Conservation (phyloP, 2,113 vertebrate species). For the Cebus imitator region DNA sequence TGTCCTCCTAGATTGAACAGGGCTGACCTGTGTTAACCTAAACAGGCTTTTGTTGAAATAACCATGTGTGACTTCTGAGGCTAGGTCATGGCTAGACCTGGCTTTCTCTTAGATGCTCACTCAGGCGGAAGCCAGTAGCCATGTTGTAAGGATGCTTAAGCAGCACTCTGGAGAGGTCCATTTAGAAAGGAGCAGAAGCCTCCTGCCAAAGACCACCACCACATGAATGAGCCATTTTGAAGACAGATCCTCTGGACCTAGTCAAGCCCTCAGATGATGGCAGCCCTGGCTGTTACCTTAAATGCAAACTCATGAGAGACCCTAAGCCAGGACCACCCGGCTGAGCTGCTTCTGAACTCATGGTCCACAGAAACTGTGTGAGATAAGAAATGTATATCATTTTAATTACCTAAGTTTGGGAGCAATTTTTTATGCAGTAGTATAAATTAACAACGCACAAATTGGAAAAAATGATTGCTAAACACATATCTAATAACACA, state of each 20-base stretch:
- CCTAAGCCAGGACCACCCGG: neutral
- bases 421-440: neutral
- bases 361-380: neutral
- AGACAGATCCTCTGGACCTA: neutral
- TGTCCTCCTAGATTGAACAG: rapidly evolving
- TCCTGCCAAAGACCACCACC: neutral
- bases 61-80: neutral
- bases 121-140: neutral
- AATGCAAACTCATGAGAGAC: neutral
- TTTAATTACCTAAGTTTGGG: constrained; percentile 11
- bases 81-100: too few relatives aligned
- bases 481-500: neutral
- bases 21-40: too few relatives aligned
- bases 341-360: neutral
- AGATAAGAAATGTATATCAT: neutral
- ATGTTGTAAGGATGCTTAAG: too few relatives aligned
- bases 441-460: neutral
- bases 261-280: too few relatives aligned
- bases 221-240: rapidly evolving
- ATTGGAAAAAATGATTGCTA: neutral
- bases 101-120: neutral
- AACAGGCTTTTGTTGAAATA: neutral
- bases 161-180: rapidly evolving
- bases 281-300: neutral
- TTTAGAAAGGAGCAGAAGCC: neutral